These are phyloP conservation scores for Pyrocoelia pectoralis DNA, from an alignment of 2,888 invertebrate genomes.

Conservation along the genomic window DNA sequence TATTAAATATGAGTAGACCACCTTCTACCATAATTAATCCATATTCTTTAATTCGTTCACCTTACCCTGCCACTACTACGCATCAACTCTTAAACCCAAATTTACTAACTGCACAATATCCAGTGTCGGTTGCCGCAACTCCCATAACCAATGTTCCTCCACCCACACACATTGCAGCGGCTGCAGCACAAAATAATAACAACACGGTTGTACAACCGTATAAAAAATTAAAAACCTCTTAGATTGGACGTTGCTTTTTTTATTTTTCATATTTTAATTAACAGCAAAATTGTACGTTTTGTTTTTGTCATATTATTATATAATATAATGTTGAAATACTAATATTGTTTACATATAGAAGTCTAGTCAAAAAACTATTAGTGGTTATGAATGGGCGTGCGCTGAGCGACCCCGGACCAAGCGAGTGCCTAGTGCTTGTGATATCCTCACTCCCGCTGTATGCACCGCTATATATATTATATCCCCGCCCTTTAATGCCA, in stretches of 20 bases:
- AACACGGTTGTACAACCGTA: slow-evolving; percentile 78
- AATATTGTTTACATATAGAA: slow-evolving; percentile 32
- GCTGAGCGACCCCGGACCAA: slow-evolving; percentile 55
- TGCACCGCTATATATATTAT: slow-evolving; percentile 41
- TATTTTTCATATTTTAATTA: slow-evolving; percentile 11
- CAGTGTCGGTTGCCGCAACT: slow-evolving; percentile 58
- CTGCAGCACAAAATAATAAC: slow-evolving; percentile 61
- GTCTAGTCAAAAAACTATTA: slow-evolving; percentile 54
- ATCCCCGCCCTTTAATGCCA: slow-evolving; percentile 37
- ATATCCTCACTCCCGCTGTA: slow-evolving; percentile 55
- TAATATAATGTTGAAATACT: slow-evolving; percentile 28
- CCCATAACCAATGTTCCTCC: slow-evolving; percentile 53
- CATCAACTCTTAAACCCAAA: slow-evolving; percentile 61
- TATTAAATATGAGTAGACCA: slow-evolving; percentile 52
- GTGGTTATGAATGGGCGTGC: slow-evolving; percentile 43
- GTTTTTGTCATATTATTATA: slow-evolving; percentile 34
- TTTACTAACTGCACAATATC: slow-evolving; percentile 49
- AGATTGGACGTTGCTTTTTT: slow-evolving; percentile 51
- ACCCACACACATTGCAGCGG: slow-evolving; percentile 53
- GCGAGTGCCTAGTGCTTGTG: slow-evolving; percentile 62
- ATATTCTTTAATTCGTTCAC: slow-evolving; percentile 59
- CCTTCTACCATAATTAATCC: slow-evolving; percentile 59
- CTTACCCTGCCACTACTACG: slow-evolving; percentile 47
- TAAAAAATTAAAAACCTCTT: slow-evolving; percentile 91
- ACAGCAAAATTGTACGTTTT: slow-evolving; percentile 30